Conservation (phyloP, 2,113 vertebrate species). For the Terrapene triunguis region DNA sequence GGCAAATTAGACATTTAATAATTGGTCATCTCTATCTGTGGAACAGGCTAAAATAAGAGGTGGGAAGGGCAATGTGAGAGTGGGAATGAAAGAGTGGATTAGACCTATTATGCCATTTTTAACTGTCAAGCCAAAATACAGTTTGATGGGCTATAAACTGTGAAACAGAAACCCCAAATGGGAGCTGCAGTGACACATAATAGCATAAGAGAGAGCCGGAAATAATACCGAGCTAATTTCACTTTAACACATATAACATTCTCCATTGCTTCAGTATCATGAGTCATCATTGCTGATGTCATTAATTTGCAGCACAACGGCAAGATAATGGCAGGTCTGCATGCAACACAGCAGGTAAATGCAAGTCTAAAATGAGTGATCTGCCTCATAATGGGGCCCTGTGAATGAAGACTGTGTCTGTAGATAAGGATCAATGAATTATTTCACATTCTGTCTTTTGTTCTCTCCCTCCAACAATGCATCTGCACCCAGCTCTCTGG, state of each 20-base stretch:
- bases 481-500: background rate
- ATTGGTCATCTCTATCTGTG: accelerated
- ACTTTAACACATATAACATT: background rate
- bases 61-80: background rate
- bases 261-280: background rate
- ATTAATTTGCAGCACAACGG: background rate
- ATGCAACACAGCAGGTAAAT: background rate
- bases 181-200: background rate
- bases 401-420: background rate
- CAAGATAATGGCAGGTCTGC: background rate
- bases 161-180: background rate
- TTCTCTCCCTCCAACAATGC: background rate
- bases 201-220: background rate
- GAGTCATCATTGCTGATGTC: background rate
- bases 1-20: background rate
- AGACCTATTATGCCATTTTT: background rate
- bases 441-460: background rate
- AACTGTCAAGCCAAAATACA: background rate
- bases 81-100: background rate
- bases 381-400: background rate
- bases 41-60: background rate
- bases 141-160: accelerated
- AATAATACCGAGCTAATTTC: background rate
- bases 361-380: background rate
- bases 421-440: background rate